Base-by-base conservation (phyloP, 2,113 vertebrate genomes). In the Tragelaphus buxtoni region DNA sequence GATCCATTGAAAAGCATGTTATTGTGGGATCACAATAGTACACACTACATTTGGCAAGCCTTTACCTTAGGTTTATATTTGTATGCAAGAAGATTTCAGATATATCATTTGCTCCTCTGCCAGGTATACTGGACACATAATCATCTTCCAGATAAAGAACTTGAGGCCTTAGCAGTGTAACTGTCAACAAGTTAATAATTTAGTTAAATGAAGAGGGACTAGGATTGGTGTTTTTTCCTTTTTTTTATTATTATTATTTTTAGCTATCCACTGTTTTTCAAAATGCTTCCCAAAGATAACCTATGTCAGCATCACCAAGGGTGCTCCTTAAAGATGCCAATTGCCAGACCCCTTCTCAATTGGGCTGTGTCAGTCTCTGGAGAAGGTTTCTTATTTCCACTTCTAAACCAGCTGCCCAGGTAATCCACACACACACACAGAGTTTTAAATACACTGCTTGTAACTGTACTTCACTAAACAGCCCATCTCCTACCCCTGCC, bases 1-100 rank as follows among this genome's bases (percentile, higher is more conserved):
- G 87, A 85, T 74, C 63, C 90, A 84, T 77, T 96, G 77, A 81
- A 97, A 97, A 94, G 79, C 89, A 28, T 4, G 26, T 83, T 93
- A 72, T 69, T 94, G 45, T 84, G 93, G 87, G 42, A 95, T 79
- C 76, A 90, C 84, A 97, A 91, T 74, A 81, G 87, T 53, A 91
- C 74, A 61, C 22, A 72, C 53, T 93, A 91, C 86, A 76, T 93
- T 76, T 90, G 91, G 65, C 90, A 87, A 90, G 74, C 63, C 60
- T 90, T 93, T 91, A 80, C 87, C 60, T 94, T 81, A 49, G 42
- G 39, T 91, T 96, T 84, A 47, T 93, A 92, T 97, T 91, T 84
- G 79, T 61, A 88, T 93, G 76, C 76, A 96, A 45, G 93, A 61
- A 84, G 51, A 56, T 93, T 85, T 97, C 32, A 83, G 58, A 58